phyloP scores from a whole-genome alignment of 2,888 invertebrate genomes.

The Drosophila mulleri region DNA sequence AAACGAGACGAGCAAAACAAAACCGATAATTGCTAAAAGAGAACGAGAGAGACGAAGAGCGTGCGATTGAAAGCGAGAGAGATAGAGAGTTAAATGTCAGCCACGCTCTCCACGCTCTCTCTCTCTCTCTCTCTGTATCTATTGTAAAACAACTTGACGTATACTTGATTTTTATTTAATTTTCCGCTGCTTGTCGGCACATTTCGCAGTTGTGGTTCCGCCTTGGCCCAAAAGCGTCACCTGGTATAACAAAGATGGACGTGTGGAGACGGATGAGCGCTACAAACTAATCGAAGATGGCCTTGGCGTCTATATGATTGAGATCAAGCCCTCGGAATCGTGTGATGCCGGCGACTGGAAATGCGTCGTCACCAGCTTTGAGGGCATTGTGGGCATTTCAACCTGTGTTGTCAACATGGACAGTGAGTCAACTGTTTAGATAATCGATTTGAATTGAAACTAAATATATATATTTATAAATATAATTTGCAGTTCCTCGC shows the following conservation, averaged over 20 bases:
- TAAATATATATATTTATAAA: not conserved
- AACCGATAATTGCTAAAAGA: conserved; percentile 52
- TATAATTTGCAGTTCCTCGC: conserved; percentile 90
- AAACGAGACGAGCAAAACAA: conserved; percentile 75
- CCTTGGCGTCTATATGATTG: conserved; percentile 92
- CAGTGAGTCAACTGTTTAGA: conserved; percentile 86
- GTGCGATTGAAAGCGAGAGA: not conserved
- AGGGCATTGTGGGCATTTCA: conserved; percentile 91
- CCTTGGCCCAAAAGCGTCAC: conserved; percentile 93
- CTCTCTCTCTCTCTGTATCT: conserved; percentile 8
- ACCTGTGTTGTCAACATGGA: conserved; percentile 91
- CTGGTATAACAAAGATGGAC: conserved; percentile 95
- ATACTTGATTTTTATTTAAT: conserved; percentile 25
- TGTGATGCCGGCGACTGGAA: conserved; percentile 96
- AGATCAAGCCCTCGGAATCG: conserved; percentile 91
- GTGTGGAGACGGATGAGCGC: conserved; percentile 89
- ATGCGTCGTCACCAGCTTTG: conserved; percentile 92
- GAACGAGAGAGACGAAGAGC: not conserved
- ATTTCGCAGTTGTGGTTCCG: conserved; percentile 89
- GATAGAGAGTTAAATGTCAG: not conserved
- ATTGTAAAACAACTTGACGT: conserved; percentile 20
- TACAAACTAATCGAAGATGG: conserved; percentile 93
- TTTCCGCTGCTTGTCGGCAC: not conserved
- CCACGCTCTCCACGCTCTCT: not conserved
- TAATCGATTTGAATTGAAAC: no score